Evolutionary conservation across 2,888 invertebrate species (phyloP).

Genomic region (Archips xylosteana): DNA sequence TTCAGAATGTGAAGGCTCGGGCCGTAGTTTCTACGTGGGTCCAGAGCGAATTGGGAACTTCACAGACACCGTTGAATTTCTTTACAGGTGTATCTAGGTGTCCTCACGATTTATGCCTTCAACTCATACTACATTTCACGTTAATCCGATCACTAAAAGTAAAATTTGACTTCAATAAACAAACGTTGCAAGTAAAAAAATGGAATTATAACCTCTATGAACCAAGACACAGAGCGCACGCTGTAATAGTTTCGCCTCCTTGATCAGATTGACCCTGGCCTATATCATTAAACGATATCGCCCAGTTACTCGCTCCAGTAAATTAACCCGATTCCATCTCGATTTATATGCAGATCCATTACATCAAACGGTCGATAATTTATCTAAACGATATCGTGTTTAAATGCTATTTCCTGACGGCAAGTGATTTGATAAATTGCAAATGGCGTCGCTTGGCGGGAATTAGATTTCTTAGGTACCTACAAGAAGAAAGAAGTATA

Average conservation of each 20-base stretch:
- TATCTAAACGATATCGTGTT: constrained; percentile 36
- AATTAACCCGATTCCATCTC: constrained; percentile 22
- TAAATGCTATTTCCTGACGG: constrained; percentile 36
- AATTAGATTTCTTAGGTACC: too few relatives aligned
- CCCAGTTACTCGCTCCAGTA: constrained; percentile 8
- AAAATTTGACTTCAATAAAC: too few relatives aligned
- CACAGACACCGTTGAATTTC: too few relatives aligned
- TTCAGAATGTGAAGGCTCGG: too few relatives aligned
- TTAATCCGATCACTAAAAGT: too few relatives aligned
- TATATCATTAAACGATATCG: not conserved
- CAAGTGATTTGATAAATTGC: constrained; percentile 41
- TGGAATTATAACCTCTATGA: not conserved
- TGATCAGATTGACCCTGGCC: not conserved
- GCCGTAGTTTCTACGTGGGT: too few relatives aligned
- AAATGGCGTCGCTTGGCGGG: constrained; percentile 24
- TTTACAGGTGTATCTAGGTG: too few relatives aligned
- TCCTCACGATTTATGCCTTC: too few relatives aligned
- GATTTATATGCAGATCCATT: constrained; percentile 35
- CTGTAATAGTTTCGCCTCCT: not conserved
- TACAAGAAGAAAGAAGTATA: too few relatives aligned
- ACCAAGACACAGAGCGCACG: not conserved
- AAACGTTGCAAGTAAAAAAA: not conserved
- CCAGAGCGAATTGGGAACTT: too few relatives aligned
- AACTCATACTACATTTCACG: too few relatives aligned
- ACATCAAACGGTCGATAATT: constrained; percentile 23